A percentile compares a stretch with the other conserved stretches of the same genome.
Conservation (phyloP, 2,888 invertebrate genomes). For the Drosophila melanosoma region DNA sequence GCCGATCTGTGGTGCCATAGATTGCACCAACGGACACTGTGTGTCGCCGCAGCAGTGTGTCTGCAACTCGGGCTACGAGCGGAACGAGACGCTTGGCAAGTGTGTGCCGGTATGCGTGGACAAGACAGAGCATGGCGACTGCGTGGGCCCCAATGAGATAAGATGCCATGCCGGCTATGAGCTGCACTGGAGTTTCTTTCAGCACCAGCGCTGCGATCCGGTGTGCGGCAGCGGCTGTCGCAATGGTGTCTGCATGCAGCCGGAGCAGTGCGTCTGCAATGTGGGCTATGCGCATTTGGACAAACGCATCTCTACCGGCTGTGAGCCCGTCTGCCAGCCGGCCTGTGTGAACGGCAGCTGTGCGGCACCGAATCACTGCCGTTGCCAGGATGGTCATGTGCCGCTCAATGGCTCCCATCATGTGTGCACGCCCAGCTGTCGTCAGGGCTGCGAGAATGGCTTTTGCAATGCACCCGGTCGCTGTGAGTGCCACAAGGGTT, state of each 20-base stretch:
- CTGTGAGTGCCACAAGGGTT: slow-evolving; percentile 82
- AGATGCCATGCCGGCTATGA: slow-evolving; percentile 84
- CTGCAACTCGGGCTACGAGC: slow-evolving; percentile 86
- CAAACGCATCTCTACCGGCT: slow-evolving; percentile 72
- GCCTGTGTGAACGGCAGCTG: slow-evolving; percentile 86
- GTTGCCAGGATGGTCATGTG: slow-evolving; percentile 79
- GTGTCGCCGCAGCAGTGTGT: slow-evolving; percentile 86
- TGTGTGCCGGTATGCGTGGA: slow-evolving; percentile 80
- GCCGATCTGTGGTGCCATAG: slow-evolving; percentile 77
- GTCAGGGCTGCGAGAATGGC: slow-evolving; percentile 84
- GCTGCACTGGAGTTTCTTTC: slow-evolving; percentile 58
- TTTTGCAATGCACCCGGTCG: slow-evolving; percentile 81
- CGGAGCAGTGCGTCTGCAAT: slow-evolving; percentile 85
- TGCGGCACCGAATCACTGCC: slow-evolving; percentile 83
- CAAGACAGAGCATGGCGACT: slow-evolving; percentile 79
- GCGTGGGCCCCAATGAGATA: slow-evolving; percentile 85
- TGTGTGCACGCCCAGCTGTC: slow-evolving; percentile 82
- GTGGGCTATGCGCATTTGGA: slow-evolving; percentile 72
- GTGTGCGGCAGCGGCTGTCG: slow-evolving; percentile 79
- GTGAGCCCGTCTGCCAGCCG: slow-evolving; percentile 86
- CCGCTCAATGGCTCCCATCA: slow-evolving; percentile 74
- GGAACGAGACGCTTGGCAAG: slow-evolving; percentile 55
- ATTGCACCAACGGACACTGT: slow-evolving; percentile 86
- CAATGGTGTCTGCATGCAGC: slow-evolving; percentile 83
- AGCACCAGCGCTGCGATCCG: slow-evolving; percentile 75